Percentiles rank a stretch among this genome's conserved stretches.
Evolutionary conservation across 2,113 vertebrate species (phyloP).

Genomic region (Colinus virginianus): DNA sequence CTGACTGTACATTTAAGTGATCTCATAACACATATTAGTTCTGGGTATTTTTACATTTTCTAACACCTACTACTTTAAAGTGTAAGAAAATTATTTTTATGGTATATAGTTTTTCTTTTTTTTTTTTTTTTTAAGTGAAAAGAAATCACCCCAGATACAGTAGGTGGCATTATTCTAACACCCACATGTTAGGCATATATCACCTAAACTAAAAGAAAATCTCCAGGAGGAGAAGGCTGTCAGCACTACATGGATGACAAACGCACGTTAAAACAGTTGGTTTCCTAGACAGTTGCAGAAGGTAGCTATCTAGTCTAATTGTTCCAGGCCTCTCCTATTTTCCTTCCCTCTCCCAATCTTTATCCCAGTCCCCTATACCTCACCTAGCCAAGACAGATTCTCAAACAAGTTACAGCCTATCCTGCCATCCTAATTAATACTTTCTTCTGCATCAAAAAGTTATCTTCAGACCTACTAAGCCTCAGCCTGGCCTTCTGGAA

Average conservation of each 20-base stretch:
- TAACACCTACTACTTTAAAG: not conserved
- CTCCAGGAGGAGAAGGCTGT: not conserved
- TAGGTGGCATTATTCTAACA: not conserved
- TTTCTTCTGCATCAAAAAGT: not conserved
- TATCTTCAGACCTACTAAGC: not conserved
- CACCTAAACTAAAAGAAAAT: not conserved
- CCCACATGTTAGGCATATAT: not conserved
- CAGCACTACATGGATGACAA: not conserved
- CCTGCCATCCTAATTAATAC: not conserved
- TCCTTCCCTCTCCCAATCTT: not conserved
- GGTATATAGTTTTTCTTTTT: not conserved
- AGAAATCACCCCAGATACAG: rapidly evolving
- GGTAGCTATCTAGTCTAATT: not conserved
- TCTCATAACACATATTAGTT: not conserved
- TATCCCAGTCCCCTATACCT: not conserved
- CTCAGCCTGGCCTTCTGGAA: not conserved
- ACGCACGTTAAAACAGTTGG: not conserved
- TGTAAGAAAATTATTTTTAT: not conserved
- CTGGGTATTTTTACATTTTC: not conserved
- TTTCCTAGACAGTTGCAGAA: not conserved
- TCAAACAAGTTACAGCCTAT: not conserved
- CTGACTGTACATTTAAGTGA: not conserved
- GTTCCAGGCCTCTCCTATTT: not conserved
- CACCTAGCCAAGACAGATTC: not conserved
- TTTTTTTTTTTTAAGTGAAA: not conserved